A percentile compares a stretch with the other conserved stretches of the same genome.
phyloP scores from a whole-genome alignment of 2,797 vertebrate species.

The Peromyscus eremicus region DNA sequence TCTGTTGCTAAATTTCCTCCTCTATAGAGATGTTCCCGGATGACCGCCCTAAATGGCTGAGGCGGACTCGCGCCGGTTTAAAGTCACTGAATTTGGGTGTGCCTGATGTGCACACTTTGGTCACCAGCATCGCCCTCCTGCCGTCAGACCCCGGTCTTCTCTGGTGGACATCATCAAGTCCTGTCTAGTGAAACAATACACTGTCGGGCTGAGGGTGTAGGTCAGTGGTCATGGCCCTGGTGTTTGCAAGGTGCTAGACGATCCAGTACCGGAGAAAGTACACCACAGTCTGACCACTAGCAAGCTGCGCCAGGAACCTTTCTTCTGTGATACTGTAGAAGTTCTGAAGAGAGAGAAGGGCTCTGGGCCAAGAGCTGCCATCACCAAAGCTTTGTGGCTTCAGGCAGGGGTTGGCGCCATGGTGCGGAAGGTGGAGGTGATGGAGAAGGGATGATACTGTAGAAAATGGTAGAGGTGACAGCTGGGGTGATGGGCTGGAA shows the following conservation, averaged over 20 bases:
- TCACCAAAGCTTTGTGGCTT: not conserved
- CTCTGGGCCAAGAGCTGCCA: not conserved
- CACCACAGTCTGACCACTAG: not conserved
- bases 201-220: not conserved
- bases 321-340: not conserved
- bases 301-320: not conserved
- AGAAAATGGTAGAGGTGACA: not conserved
- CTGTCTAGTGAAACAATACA: not conserved
- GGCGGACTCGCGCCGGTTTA: fast-evolving
- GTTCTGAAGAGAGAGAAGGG: not conserved
- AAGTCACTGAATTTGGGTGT: not conserved
- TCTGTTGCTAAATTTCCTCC: no score
- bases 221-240: not conserved
- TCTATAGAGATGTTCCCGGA: fast-evolving
- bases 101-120: not conserved
- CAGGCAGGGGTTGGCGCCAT: not conserved
- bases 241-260: not conserved
- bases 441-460: not conserved
- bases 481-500: not conserved
- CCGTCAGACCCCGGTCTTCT: not conserved
- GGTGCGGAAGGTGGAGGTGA: not conserved
- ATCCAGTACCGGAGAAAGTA: not conserved
- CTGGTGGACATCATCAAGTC: not conserved
- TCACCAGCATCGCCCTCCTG: not conserved
- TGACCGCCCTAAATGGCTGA: not conserved